Evolutionary conservation across 2,113 vertebrate species (phyloP).

Genomic region (Ceratotherium simum): DNA sequence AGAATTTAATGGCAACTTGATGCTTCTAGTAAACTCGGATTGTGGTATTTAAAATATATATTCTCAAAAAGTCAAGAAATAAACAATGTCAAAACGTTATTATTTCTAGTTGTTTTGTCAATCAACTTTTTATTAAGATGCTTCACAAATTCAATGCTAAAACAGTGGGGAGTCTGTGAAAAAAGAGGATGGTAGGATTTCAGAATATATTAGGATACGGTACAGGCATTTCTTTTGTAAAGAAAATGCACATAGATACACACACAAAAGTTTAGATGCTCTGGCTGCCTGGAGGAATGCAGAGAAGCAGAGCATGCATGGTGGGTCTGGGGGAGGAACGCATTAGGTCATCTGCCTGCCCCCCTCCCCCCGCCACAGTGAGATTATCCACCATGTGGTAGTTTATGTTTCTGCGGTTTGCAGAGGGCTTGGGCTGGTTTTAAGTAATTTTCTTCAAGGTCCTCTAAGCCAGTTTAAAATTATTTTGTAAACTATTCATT

Average conservation of each 20-base stretch:
- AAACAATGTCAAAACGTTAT: background rate
- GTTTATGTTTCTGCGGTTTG: constrained; percentile 69
- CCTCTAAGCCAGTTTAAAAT: constrained; percentile 56
- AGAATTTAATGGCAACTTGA: constrained; percentile 4
- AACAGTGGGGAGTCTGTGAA: background rate
- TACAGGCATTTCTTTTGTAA: constrained; percentile 20
- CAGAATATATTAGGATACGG: background rate
- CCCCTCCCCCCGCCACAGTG: background rate
- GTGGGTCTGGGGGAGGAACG: background rate
- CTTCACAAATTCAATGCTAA: background rate
- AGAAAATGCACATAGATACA: background rate
- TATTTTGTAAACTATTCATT: constrained; percentile 60
- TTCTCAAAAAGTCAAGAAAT: background rate
- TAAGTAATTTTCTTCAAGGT: constrained; percentile 68
- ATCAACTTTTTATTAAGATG: background rate
- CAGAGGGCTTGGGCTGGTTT: constrained; percentile 48
- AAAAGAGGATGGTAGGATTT: background rate
- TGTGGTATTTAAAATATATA: background rate
- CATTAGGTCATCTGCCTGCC: background rate
- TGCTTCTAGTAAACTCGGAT: background rate
- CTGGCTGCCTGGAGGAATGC: background rate
- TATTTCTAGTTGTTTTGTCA: constrained; percentile 25
- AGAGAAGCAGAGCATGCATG: background rate
- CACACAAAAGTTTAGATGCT: background rate
- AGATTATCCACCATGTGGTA: constrained; percentile 49